Evolutionary conservation across 2,888 invertebrate genomes (phyloP).

Genomic region (Drosophila atripex): DNA sequence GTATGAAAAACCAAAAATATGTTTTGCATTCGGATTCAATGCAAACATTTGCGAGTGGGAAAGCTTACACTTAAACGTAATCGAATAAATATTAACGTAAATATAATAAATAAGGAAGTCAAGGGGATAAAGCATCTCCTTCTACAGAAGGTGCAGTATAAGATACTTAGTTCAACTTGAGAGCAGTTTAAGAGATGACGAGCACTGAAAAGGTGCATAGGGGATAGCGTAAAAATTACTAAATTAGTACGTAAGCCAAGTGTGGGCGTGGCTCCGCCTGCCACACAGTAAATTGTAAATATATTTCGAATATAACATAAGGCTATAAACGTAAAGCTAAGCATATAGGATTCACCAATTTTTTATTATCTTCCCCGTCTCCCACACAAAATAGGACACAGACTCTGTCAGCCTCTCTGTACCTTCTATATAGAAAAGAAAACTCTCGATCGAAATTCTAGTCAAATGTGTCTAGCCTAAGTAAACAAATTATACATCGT

Average conservation of each 20-base stretch:
- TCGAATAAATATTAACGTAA: slow-evolving; percentile 23
- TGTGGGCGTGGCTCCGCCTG: slow-evolving; percentile 53
- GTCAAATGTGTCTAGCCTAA: slow-evolving; percentile 64
- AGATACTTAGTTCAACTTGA: slow-evolving; percentile 47
- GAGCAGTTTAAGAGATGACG: slow-evolving; percentile 26
- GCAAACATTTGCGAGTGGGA: slow-evolving; percentile 63
- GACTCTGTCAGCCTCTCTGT: slow-evolving; percentile 79
- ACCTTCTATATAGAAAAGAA: slow-evolving; percentile 73
- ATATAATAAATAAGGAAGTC: slow-evolving; percentile 24
- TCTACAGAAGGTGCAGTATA: slow-evolving; percentile 27
- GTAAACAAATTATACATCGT: slow-evolving; percentile 65
- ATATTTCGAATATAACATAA: slow-evolving; percentile 9
- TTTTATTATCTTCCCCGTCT: slow-evolving; percentile 21
- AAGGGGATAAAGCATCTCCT: slow-evolving; percentile 21
- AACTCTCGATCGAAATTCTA: slow-evolving; percentile 39
- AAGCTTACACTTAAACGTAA: slow-evolving; percentile 73
- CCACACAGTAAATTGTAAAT: slow-evolving; percentile 33
- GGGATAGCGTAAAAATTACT: slow-evolving; percentile 75
- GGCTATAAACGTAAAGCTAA: neutral
- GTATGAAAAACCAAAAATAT: slow-evolving; percentile 19
- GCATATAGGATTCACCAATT: slow-evolving; percentile 16
- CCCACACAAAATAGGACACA: slow-evolving; percentile 21
- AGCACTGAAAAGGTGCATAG: slow-evolving; percentile 34
- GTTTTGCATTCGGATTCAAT: slow-evolving; percentile 53
- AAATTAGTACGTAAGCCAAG: slow-evolving; percentile 70